phyloP scores from a whole-genome alignment of 2,797 vertebrate species.

The Caiman crocodilus region DNA sequence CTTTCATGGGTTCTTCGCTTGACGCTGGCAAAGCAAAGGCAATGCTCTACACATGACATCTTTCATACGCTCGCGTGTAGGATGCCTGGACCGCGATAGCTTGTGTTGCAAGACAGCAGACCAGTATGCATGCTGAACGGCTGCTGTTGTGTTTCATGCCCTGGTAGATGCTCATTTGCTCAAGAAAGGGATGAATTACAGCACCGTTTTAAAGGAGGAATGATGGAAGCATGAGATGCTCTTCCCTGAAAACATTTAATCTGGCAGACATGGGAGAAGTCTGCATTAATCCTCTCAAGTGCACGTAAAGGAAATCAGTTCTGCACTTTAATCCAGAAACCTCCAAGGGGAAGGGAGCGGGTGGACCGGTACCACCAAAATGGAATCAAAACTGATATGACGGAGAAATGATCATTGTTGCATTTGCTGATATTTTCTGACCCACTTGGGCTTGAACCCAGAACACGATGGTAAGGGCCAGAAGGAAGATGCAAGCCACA shows the following conservation, averaged over 20 bases:
- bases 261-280: constrained; percentile 35
- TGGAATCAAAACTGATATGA: constrained; percentile 16
- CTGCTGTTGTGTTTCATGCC: background rate
- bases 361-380: background rate
- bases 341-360: constrained; percentile 60
- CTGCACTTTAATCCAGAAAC: constrained; percentile 73
- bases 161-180: background rate
- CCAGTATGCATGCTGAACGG: background rate
- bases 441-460: background rate
- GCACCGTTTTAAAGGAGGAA: background rate
- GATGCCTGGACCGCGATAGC: background rate
- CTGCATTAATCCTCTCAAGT: constrained; percentile 72
- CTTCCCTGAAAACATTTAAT: constrained; percentile 64
- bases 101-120: background rate
- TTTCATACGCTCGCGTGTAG: background rate
- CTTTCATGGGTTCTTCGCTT: background rate
- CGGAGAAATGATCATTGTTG: background rate
- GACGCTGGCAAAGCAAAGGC: background rate
- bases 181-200: background rate
- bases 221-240: background rate
- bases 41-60: background rate
- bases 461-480: background rate
- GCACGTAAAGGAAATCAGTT: constrained; percentile 67
- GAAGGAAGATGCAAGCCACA: background rate
- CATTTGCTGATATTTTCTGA: accelerated